These are phyloP conservation scores for Plumapathes pennacea DNA, from an alignment of 92 coral and sea anemone genomes.

Conservation along the genomic window DNA sequence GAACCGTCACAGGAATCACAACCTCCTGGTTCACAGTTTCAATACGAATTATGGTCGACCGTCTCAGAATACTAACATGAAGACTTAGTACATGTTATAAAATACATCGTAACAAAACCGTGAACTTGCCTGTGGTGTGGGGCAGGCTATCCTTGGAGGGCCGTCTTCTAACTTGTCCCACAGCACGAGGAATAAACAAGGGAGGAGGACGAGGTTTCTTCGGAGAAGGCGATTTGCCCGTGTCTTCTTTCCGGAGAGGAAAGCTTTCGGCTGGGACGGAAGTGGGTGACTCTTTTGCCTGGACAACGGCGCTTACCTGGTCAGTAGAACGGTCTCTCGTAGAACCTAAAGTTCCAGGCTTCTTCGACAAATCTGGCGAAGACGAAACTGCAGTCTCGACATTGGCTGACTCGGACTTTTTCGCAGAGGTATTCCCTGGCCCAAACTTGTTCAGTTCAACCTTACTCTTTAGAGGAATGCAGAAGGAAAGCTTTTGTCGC, in stretches of 20 bases:
- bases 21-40: too few species aligned
- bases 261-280: slow-evolving; percentile 2
- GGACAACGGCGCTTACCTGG: background rate
- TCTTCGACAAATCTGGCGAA: too few species aligned
- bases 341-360: background rate
- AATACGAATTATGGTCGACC: too few species aligned
- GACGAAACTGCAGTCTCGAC: slow-evolving; percentile 26
- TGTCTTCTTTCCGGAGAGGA: slow-evolving; percentile 58
- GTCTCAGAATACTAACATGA: too few species aligned
- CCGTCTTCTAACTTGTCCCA: slow-evolving; percentile 39
- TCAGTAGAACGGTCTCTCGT: background rate
- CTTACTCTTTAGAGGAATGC: slow-evolving; percentile 24
- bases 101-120: too few species aligned
- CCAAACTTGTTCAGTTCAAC: slow-evolving; percentile 8
- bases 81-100: too few species aligned
- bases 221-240: slow-evolving; percentile 49
- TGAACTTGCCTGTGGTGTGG: too few species aligned
- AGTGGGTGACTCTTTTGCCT: slow-evolving; percentile 5
- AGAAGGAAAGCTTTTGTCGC: slow-evolving; percentile 59
- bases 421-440: slow-evolving; percentile 2
- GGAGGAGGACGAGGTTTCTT: slow-evolving; percentile 82
- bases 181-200: slow-evolving; percentile 73
- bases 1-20: too few species aligned
- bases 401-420: too few species aligned
- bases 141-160: too few species aligned